Base-by-base conservation (phyloP, 1,140 invertebrate genomes). In the Drosophila orosa region DNA sequence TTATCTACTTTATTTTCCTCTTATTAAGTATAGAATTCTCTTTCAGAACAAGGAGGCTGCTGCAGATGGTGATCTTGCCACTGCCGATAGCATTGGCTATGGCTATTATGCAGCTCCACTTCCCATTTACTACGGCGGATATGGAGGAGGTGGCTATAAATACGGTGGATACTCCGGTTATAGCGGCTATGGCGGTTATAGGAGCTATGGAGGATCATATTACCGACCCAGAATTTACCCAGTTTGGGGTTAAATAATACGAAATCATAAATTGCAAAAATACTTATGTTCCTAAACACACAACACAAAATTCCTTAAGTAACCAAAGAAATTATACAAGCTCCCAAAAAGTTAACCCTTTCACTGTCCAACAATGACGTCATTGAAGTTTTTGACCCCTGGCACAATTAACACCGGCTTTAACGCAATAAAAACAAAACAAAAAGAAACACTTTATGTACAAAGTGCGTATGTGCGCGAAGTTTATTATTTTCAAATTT, bases 381-480 rank as follows among this genome's bases (percentile, higher is more conserved):
- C 74, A 86, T 50, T 59, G 65, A 50, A 75, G 82, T 54, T 74
- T 81, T 86, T 86, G 82, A 86, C 82, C 82, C 78, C 69, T 75
- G 68, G 45, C 71, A 61, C 74, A 86, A 78, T 80, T 83, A 83
- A 83, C 74, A 77, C 69, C 68, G 50, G 56, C 50, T 57, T 68
- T 63, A 73, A 27, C 39, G 61, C 39, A 74, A 76, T 48, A 74
- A 71, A 74, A 62, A 72, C 52, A 74, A 76, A 54, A 31, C 3
- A 31, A 42, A 35, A 24, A 35, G 19, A 24, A 73, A 45, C 58
- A 61, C 55, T 61, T 56, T 62, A 71, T 48, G 33, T 63, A 42
- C 44, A 63, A 50, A 47, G 62, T 52, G 27, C 35, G 61, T 61
- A 66, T 68, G 65, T 68, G 52, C 37, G 60, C 31, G 52, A n/a